Base-by-base conservation (phyloP, 2,888 invertebrate species). In the Mythimna ferrago region DNA sequence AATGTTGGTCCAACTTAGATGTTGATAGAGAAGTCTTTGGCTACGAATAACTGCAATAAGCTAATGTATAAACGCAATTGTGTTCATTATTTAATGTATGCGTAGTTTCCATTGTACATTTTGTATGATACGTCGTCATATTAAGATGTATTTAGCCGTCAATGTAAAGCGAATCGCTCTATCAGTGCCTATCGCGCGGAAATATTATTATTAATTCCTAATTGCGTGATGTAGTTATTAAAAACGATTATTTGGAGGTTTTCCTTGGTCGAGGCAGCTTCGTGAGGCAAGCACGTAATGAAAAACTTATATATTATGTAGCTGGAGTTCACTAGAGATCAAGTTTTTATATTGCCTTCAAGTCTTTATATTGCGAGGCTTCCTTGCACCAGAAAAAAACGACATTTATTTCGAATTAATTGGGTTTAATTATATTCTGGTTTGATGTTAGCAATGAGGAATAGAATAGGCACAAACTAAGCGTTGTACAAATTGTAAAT, bases 31-130 rank as follows among this genome's bases (percentile, higher is more conserved):
- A 63, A 67, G 77, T 75, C 72, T 76, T 81, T 73, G 86, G 86
- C 84, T 85, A 76, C 85, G 74, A 68, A 38, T 72, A 77, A 87
- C 84, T 88, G 90, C 89, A 91, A 89, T 90, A 90, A 91, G 92
- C 91, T 91, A 85, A 76, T 89, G 86, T 89, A 86, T 88, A 87
- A 87, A 81, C 67, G 85, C 86, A 63, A 93, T 92, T 94, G 95
- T 95, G 95, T 94, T 95, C 95, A 95, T 94, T 93, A 93, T 92
- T 91, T 92, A 93, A 90, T 86, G 87, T 91, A 89, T 88, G 86
- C 88, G 87, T 91, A 92, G 88, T 80, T 88, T 78, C 83, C 89
- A 88, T 87, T 94, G 93, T 94, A 93, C 89, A 93, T 92, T 93
- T 85, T 93, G 92, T 94, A 93, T 90, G 70, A 91, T 91, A 92